Conservation (phyloP, 2,888 invertebrate genomes). For the Catocala sponsa region DNA sequence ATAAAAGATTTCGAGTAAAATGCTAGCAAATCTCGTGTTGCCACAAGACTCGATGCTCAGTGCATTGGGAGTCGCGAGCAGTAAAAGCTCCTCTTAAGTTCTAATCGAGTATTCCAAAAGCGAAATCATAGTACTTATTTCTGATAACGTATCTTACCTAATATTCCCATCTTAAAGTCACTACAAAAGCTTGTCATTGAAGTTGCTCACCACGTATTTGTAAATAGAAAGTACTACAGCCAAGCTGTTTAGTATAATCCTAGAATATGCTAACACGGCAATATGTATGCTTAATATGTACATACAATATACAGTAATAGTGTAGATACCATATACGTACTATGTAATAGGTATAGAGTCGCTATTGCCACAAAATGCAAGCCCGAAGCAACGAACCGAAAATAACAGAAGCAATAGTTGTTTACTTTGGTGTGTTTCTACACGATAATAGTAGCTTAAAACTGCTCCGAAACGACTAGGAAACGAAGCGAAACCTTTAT, state of each 20-base stretch:
- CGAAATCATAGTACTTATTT: not conserved
- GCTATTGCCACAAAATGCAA: slow-evolving; percentile 26
- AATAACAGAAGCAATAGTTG: slow-evolving; percentile 24
- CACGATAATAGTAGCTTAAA: slow-evolving; percentile 21
- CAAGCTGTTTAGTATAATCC: slow-evolving; percentile 22
- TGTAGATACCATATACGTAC: slow-evolving; percentile 5
- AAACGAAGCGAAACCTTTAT: slow-evolving; percentile 1
- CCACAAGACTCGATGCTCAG: no score
- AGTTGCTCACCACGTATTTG: slow-evolving; percentile 31
- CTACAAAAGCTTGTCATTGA: slow-evolving; percentile 18
- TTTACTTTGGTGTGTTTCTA: slow-evolving; percentile 28
- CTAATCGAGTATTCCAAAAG: not conserved
- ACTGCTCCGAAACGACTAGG: slow-evolving; percentile 11
- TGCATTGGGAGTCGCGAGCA: no score
- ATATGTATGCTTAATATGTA: slow-evolving; percentile 39
- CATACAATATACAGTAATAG: not conserved
- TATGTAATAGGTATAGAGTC: slow-evolving; percentile 3
- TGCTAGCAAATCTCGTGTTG: no score
- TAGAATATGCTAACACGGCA: slow-evolving; percentile 28
- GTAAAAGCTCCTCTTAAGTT: no score
- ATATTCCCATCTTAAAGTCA: not conserved
- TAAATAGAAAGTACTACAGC: slow-evolving; percentile 23
- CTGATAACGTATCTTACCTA: no score
- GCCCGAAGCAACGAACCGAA: slow-evolving; percentile 39
- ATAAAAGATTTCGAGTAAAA: no score